Percentiles rank a stretch among this genome's conserved stretches.
These are phyloP conservation scores for Paraplagusia blochii DNA, from an alignment of 2,113 vertebrate genomes.

Conservation along the genomic window DNA sequence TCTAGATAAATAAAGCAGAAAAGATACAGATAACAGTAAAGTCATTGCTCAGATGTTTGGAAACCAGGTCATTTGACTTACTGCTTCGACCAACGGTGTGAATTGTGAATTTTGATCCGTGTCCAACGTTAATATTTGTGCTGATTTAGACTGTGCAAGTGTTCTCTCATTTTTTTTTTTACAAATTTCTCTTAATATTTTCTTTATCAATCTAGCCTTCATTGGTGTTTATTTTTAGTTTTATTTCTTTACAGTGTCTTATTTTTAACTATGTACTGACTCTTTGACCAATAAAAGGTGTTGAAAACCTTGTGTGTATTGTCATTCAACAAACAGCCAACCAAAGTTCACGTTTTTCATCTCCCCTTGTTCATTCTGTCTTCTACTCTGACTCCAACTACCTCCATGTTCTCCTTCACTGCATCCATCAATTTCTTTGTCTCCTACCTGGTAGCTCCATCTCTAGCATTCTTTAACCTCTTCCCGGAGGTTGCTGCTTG, in stretches of 20 bases:
- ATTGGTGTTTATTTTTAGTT: background rate
- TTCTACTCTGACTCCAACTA: too few relatives aligned
- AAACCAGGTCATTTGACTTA: constrained; percentile 9
- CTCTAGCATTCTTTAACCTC: too few relatives aligned
- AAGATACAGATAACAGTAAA: too few relatives aligned
- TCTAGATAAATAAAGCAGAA: constrained; percentile 80
- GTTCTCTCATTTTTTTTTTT: constrained; percentile 8
- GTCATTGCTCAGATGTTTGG: constrained; percentile 3
- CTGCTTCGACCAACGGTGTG: constrained; percentile 5
- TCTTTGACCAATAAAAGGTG: constrained; percentile 61
- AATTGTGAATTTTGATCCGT: constrained; percentile 20
- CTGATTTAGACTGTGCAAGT: constrained; percentile 9
- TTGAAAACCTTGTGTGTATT: constrained; percentile 4
- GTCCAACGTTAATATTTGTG: constrained; percentile 14
- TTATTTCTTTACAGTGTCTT: constrained; percentile 19
- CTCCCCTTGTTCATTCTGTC: too few relatives aligned
- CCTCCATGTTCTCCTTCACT: too few relatives aligned
- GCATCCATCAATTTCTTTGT: too few relatives aligned
- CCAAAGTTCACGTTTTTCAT: too few relatives aligned
- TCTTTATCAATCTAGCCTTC: constrained; percentile 7
- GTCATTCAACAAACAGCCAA: too few relatives aligned
- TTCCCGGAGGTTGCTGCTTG: too few relatives aligned
- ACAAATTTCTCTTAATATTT: constrained; percentile 14
- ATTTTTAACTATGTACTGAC: constrained; percentile 43
- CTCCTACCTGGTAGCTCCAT: too few relatives aligned